Evolutionary conservation across 2,888 invertebrate species (phyloP), one percentile per base, ranked within the genome.

Genomic region (Macrosiphum euphorbiae): DNA sequence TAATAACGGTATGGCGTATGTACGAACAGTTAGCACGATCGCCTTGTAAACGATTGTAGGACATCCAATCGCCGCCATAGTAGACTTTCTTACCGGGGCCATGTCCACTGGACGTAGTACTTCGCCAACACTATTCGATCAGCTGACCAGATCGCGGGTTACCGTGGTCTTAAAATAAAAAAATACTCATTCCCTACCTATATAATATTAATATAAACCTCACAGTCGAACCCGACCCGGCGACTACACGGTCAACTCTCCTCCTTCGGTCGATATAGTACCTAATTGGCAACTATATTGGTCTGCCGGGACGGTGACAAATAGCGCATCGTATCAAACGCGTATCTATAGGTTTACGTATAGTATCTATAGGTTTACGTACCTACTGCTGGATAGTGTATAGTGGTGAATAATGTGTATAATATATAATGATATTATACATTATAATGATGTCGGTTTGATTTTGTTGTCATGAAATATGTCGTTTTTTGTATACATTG

Each of bases 31-130:
- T 20, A 2, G 35, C 20, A 20, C 16, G 11, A 44, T 44, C 13
- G 47, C 16, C 47, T 11, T 16, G 10, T 67, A 61, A 92, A 50
- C 88, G 61, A 92, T 92, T 78, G 88, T 47, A 50, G 87, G 52
- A 41, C 52, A 78, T 88, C 92, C 92, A 88, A 52, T 92, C 67
- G 52, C 41, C 50, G 52, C 88, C 88, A 88, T 41, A 88, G 35
- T 26, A 13, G 35, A 88, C 55, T 24, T 88, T 44, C 41, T 35
- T 7, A 10, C 24, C 16, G 0, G 7, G 3, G 3, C 10, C n/a
- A 20, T 67, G 5, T 8, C 1, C 20, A 20, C 35, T 16, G 20
- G 44, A 44, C 44, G 4, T 44, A 44, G 4, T 44, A 44, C 44
- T 0, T 44, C 44, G 44, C 55, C 55, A 7, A 5, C 1, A 35